Evolutionary conservation across 1,140 invertebrate genomes (phyloP).

Genomic region (Drosophila sp.): DNA sequence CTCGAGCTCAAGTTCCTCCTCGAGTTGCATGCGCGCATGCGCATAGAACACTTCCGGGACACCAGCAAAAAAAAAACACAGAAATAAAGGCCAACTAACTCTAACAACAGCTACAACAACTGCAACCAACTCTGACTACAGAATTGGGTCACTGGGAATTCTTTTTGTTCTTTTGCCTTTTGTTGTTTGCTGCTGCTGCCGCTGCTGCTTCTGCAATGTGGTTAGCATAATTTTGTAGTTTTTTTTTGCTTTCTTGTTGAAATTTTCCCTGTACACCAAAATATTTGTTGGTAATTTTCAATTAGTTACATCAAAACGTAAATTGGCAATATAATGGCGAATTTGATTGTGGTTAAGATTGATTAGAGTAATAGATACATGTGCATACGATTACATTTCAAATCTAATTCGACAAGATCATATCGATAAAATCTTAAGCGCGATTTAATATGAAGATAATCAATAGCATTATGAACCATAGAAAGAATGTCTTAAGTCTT

Average conservation of each 20-base stretch:
- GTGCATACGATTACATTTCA: background rate
- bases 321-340: constrained; percentile 9
- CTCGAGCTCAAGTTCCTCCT: constrained; percentile 12
- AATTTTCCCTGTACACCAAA: constrained; percentile 7
- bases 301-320: constrained; percentile 17
- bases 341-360: constrained; percentile 9
- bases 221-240: constrained; percentile 12
- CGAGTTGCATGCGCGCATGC: constrained; percentile 61
- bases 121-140: constrained; percentile 40
- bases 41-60: constrained; percentile 47
- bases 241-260: background rate
- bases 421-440: background rate
- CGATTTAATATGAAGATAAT: too few species aligned
- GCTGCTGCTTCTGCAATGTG: constrained; percentile 7
- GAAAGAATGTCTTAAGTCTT: too few species aligned
- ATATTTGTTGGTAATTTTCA: constrained; percentile 22
- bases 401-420: background rate
- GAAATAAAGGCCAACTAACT: constrained; percentile 46
- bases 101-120: constrained; percentile 44
- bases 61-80: constrained; percentile 22
- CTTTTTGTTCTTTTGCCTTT: constrained; percentile 24
- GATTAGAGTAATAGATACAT: background rate
- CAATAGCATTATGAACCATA: too few species aligned
- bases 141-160: constrained; percentile 27
- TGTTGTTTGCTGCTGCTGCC: constrained; percentile 13